A percentile compares a stretch with the other conserved stretches of the same genome.
phyloP scores from a whole-genome alignment of 2,113 vertebrate species.

The Sylvietta virens region DNA sequence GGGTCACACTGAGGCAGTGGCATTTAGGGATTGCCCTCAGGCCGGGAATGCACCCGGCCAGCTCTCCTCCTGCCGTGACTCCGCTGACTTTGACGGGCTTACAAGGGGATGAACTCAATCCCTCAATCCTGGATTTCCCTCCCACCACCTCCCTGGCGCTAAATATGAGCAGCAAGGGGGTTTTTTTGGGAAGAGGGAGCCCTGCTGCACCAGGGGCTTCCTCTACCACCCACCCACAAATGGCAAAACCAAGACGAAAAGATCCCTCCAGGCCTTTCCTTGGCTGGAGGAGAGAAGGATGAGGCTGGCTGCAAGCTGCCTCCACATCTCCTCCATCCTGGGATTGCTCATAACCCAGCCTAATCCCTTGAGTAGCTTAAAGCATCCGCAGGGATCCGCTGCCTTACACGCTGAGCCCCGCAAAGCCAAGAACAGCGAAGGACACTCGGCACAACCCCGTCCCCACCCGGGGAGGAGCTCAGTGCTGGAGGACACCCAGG shows the following conservation, averaged over 20 bases:
- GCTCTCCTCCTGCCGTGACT: background rate
- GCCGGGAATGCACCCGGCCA: accelerated
- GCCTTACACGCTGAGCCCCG: background rate
- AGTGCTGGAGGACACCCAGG: accelerated
- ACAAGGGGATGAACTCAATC: conserved; percentile 49
- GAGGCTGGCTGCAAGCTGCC: background rate
- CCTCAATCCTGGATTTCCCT: conserved; percentile 42
- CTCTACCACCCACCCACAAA: background rate
- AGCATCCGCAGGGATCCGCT: background rate
- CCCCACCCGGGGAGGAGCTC: accelerated
- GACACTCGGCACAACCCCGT: accelerated
- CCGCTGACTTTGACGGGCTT: background rate
- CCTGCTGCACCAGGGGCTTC: background rate
- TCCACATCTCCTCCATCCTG: background rate
- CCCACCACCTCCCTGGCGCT: background rate
- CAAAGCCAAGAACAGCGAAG: conserved; percentile 23
- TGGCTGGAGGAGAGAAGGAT: background rate
- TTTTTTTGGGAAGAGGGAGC: background rate
- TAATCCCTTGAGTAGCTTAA: conserved; percentile 42
- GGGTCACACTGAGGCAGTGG: background rate
- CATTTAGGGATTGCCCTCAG: background rate
- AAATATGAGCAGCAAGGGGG: background rate
- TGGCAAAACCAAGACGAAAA: background rate
- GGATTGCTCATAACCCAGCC: background rate
- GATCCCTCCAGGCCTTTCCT: background rate